Percentiles rank a stretch among this genome's conserved stretches.
These are phyloP conservation scores for Myodes glareolus DNA, from an alignment of 2,113 vertebrate genomes.

Conservation along the genomic window DNA sequence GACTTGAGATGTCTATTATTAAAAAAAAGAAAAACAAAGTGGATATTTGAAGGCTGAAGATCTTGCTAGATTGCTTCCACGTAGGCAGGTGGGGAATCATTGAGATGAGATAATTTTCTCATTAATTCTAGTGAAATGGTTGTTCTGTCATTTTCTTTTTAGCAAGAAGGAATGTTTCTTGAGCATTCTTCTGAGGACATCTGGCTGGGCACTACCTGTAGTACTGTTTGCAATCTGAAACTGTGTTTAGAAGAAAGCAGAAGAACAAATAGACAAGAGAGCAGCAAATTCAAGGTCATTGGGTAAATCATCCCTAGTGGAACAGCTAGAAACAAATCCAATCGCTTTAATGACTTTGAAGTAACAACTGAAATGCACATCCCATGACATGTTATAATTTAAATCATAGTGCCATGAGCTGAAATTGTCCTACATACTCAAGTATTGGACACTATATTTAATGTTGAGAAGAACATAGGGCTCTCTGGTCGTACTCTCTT, in stretches of 20 bases:
- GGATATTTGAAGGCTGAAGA: neutral
- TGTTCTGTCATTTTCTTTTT: neutral
- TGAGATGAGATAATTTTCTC: neutral
- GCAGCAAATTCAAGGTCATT: neutral
- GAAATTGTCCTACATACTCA: neutral
- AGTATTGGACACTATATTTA: neutral
- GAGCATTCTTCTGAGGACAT: neutral
- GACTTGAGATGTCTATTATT: neutral
- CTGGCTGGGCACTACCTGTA: neutral
- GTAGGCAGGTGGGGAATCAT: neutral
- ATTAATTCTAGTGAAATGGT: neutral
- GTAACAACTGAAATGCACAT: neutral
- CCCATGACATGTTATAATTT: neutral
- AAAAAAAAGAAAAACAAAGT: neutral
- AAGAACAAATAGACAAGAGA: neutral
- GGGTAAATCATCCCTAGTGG: neutral
- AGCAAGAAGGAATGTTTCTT: neutral
- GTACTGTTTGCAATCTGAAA: neutral
- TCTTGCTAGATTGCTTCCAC: neutral
- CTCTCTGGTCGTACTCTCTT: rapidly evolving
- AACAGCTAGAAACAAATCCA: neutral
- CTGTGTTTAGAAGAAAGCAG: neutral
- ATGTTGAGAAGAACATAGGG: neutral
- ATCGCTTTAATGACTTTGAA: neutral
- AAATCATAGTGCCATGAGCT: neutral